Conservation (phyloP, 2,888 invertebrate species). For the Formica aserva region DNA sequence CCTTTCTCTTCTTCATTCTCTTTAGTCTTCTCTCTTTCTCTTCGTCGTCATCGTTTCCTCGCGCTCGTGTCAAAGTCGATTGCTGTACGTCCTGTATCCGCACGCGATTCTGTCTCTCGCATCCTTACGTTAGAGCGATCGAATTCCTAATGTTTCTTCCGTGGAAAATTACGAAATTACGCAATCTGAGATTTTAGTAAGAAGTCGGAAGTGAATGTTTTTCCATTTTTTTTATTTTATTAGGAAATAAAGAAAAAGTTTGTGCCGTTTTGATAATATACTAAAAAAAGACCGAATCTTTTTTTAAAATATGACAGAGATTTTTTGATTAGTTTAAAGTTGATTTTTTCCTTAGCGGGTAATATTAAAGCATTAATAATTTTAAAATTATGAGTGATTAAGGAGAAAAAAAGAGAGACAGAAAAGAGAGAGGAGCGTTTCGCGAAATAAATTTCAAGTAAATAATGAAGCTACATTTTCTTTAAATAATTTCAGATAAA, state of each 20-base stretch:
- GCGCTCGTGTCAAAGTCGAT: background rate
- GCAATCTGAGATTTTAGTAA: background rate
- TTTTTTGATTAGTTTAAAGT: background rate
- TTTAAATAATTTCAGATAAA: background rate
- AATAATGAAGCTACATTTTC: background rate
- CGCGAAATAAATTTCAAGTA: background rate
- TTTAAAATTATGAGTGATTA: background rate
- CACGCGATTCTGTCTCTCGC: constrained; percentile 5
- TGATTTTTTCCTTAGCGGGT: background rate
- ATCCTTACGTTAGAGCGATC: background rate
- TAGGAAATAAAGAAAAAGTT: background rate
- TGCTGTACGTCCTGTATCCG: constrained; percentile 12
- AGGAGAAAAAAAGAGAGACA: background rate
- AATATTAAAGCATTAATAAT: background rate
- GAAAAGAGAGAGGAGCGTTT: background rate
- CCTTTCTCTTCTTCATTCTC: constrained; percentile 65
- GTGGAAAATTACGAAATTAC: background rate
- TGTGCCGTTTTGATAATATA: background rate
- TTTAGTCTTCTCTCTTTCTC: constrained; percentile 20
- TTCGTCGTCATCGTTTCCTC: background rate
- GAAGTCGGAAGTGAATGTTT: background rate
- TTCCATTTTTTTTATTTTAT: background rate
- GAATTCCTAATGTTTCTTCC: background rate
- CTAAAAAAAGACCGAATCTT: background rate
- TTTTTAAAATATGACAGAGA: background rate